Evolutionary conservation across 53 echinoderm and acorn worm species (phyloP).

Genomic region (Arbacia lixula): DNA sequence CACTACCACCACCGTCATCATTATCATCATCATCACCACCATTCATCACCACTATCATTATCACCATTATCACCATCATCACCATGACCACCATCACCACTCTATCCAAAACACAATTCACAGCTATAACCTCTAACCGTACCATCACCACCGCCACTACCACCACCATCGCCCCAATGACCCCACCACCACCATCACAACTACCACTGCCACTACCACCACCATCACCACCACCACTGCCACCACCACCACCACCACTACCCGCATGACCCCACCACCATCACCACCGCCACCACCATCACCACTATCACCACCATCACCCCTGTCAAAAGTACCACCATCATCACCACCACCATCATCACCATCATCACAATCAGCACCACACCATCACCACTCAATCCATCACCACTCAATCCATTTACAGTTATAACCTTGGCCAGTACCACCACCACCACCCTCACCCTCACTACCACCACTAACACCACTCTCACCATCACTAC

Average conservation of each 20-base stretch:
- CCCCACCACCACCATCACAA: no score
- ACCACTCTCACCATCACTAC: no score
- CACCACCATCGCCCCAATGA: no score
- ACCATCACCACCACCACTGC: not conserved
- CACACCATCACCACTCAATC: not conserved
- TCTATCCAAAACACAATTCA: no score
- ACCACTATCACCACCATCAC: not conserved
- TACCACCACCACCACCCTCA: not conserved
- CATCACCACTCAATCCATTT: not conserved
- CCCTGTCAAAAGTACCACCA: not conserved
- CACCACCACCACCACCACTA: conserved; percentile 8
- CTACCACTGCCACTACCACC: no score
- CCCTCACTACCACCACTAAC: no score
- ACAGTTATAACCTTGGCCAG: not conserved
- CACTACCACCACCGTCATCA: no score
- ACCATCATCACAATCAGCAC: no score
- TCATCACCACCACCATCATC: not conserved
- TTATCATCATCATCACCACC: no score
- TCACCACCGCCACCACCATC: not conserved
- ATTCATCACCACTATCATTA: conserved; percentile 5
- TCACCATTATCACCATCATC: not conserved
- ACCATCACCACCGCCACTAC: no score
- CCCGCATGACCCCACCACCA: no score
- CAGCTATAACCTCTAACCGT: no score
- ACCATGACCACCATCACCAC: not conserved